Base-by-base conservation (phyloP, 2,113 vertebrate genomes). In the Eidolon helvum region DNA sequence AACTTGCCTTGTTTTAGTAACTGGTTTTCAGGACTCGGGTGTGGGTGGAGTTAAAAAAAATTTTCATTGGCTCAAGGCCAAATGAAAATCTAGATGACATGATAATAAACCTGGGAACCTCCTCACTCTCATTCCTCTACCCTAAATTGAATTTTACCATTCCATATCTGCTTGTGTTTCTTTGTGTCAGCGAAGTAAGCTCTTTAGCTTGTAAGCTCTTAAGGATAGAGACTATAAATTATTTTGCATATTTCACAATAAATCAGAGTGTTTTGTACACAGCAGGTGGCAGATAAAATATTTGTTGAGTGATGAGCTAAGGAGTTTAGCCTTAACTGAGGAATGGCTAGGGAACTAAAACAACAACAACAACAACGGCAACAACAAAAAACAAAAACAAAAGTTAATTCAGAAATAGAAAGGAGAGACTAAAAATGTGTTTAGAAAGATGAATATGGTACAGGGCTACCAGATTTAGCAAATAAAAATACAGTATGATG, bases 1-100 rank as follows among this genome's bases (percentile, higher is more conserved):
- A 95, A 75, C 38, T 45, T 97, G 84, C 88, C 79, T 53, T 89
- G 21, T 80, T 63, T 95, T 59, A 82, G 66, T 75, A 66, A 69
- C 90, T 88, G 9, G 1, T 33, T 91, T 85, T 78, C 50, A 75
- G 50, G 55, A 92, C 14, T 40, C 61, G 59, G 7, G 7, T 57
- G 30, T 91, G 11, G 55, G 26, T 61, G 26, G 18, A 57, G 82
- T 90, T 66, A 53, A 93, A 77, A 89, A 95, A 77, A 90, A 28
- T 87, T 96, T 94, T 84, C 69, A 43, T 26, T 68, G 38, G 65
- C 50, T 63, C 78, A 79, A 93, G 84, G 85, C 28, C 80, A 94
- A 90, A 68, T 88, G 75, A 38, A 83, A 82, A 74, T 90, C 59
- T 82, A 55, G 40, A 59, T 59, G 65, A 87, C n/a, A 63, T 71